phyloP scores from a whole-genome alignment of 1,140 invertebrate species.

The Platorchestia sp. region DNA sequence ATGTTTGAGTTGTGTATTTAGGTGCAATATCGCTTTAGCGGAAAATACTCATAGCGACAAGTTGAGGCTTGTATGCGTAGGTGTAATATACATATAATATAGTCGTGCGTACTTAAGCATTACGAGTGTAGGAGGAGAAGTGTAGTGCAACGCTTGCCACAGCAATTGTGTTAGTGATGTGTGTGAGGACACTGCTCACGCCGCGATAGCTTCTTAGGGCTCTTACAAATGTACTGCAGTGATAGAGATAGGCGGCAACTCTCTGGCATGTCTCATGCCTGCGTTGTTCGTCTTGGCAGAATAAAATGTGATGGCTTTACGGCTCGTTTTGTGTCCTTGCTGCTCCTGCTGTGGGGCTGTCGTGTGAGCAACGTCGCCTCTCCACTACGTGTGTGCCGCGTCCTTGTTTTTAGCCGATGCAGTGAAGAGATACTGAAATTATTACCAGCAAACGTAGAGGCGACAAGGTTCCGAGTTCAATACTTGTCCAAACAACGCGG shows the following conservation, averaged over 20 bases:
- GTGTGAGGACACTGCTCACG: neutral
- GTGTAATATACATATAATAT: constrained; percentile 39
- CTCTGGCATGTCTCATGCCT: neutral
- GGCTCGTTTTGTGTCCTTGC: neutral
- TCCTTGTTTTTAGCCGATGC: neutral
- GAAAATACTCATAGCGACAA: constrained; percentile 44
- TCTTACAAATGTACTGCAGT: constrained; percentile 36
- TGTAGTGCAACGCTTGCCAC: constrained; percentile 51
- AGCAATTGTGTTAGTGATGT: constrained; percentile 20
- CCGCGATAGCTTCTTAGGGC: constrained; percentile 35
- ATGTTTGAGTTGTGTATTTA: constrained; percentile 9
- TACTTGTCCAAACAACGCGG: no score
- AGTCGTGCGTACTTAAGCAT: constrained; percentile 40
- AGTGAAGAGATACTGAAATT: neutral
- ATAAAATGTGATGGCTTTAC: constrained; percentile 54
- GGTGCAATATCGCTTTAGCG: constrained; percentile 48
- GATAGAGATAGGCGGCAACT: constrained; percentile 24
- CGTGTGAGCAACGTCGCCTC: no score
- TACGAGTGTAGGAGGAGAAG: neutral
- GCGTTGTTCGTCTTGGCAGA: constrained; percentile 39
- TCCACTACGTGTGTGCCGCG: no score
- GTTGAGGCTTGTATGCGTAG: constrained; percentile 45
- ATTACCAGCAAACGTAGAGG: neutral
- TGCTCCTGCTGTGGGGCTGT: neutral
- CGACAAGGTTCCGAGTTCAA: no score